These are phyloP conservation scores for Peromyscus polionotus DNA, from an alignment of 2,113 vertebrate species.

Conservation along the genomic window DNA sequence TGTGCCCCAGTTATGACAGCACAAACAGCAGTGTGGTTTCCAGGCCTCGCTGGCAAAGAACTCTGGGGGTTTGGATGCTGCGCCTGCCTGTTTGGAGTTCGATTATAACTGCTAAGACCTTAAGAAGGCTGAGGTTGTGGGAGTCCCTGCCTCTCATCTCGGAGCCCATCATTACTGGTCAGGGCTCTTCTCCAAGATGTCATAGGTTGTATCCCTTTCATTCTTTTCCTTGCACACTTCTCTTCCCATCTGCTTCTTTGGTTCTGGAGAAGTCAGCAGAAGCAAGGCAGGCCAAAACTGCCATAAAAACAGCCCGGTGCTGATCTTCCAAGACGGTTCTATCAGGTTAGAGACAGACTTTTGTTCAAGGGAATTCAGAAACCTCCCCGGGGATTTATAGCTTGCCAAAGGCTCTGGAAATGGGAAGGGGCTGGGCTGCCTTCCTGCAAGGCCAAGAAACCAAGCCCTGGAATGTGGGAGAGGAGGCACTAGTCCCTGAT, in stretches of 20 bases:
- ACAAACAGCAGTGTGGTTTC: neutral
- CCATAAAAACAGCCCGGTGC: neutral
- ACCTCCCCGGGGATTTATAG: neutral
- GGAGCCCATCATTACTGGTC: neutral
- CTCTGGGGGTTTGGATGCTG: neutral
- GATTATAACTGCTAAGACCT: slow-evolving; percentile 10
- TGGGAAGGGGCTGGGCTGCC: neutral
- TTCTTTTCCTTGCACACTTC: neutral
- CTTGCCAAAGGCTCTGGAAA: neutral
- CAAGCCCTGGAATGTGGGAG: neutral
- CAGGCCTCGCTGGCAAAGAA: neutral
- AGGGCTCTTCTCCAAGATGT: neutral
- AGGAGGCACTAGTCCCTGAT: neutral
- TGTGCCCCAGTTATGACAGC: neutral
- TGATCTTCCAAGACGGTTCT: slow-evolving; percentile 8
- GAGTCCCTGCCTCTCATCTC: neutral
- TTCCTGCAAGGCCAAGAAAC: neutral
- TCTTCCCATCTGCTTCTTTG: slow-evolving; percentile 38
- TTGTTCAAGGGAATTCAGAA: neutral
- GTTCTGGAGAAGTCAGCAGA: slow-evolving; percentile 22
- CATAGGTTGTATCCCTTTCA: neutral
- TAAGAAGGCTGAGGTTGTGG: neutral
- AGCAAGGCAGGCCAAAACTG: neutral
- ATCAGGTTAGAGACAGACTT: slow-evolving; percentile 45
- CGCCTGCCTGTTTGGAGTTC: neutral